Conservation (phyloP, 1,140 invertebrate species). For the Augochlora pura region DNA sequence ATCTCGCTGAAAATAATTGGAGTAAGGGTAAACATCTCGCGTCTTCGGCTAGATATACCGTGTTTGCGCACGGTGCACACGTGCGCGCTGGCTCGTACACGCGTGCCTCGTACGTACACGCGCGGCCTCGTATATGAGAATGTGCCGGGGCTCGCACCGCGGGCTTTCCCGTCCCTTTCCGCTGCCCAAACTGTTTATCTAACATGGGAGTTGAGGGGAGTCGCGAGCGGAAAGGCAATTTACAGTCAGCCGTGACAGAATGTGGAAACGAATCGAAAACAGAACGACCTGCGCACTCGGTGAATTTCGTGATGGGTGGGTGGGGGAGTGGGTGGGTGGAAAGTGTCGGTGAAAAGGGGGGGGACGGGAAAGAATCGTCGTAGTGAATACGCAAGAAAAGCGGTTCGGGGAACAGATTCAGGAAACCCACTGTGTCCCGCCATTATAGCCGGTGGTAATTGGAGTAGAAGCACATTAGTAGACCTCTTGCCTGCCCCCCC, state of each 20-base stretch:
- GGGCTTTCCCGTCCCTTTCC: background rate
- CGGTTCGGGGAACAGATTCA: too few species aligned
- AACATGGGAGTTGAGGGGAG: conserved; percentile 45
- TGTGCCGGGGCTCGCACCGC: background rate
- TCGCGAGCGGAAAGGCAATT: conserved; percentile 43
- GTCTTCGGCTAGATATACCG: conserved; percentile 32
- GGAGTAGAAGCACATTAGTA: too few species aligned
- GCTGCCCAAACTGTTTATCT: conserved; percentile 52
- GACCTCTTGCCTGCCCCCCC: too few species aligned
- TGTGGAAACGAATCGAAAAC: conserved; percentile 45
- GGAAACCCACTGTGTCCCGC: too few species aligned
- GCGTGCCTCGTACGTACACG: too few species aligned
- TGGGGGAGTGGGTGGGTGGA: too few species aligned
- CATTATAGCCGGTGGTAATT: too few species aligned
- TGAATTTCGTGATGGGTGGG: too few species aligned
- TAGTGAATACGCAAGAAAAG: too few species aligned
- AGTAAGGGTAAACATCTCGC: conserved; percentile 18
- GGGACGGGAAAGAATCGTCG: too few species aligned
- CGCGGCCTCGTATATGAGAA: background rate
- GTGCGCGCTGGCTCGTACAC: too few species aligned
- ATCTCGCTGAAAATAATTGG: conserved; percentile 33
- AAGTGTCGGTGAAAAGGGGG: too few species aligned
- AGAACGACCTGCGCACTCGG: conserved; percentile 5
- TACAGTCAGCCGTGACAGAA: conserved; percentile 36
- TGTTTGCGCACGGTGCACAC: conserved; percentile 10